phyloP scores from a whole-genome alignment of 2,797 vertebrate species.

The Coregonus suidteri region DNA sequence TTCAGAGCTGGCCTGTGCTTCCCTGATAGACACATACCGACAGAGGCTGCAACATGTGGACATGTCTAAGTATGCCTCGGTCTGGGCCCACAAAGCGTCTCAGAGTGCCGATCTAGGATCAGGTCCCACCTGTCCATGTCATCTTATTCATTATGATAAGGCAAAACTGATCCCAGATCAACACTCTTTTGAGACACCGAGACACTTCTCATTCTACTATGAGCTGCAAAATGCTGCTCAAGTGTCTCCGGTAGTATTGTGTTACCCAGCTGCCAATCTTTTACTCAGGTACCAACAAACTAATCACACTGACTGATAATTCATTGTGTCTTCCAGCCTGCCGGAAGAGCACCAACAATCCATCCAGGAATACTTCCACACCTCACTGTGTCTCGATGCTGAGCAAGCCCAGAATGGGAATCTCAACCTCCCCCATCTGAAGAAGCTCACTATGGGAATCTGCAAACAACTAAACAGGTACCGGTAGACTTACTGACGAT shows the following conservation, averaged over 20 bases:
- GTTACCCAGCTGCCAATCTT: background rate
- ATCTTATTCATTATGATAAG: too few relatives aligned
- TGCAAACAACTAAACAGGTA: constrained; percentile 94
- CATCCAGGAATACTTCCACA: constrained; percentile 88
- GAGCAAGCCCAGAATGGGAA: constrained; percentile 86
- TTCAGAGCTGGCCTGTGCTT: constrained; percentile 67
- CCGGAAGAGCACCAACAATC: constrained; percentile 87
- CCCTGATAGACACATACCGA: constrained; percentile 81
- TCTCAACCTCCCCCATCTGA: constrained; percentile 84
- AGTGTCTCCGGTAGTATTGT: background rate
- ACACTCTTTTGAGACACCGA: too few relatives aligned
- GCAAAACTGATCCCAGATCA: too few relatives aligned
- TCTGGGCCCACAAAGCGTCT: constrained; percentile 18
- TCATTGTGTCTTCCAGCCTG: constrained; percentile 70
- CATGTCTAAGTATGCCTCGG: constrained; percentile 77
- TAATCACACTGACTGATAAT: background rate
- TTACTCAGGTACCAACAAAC: background rate
- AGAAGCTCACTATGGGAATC: constrained; percentile 82
- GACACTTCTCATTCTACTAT: background rate
- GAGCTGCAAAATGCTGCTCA: constrained; percentile 26
- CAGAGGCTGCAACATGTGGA: constrained; percentile 87
- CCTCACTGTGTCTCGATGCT: constrained; percentile 80
- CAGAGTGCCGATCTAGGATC: constrained; percentile 64
- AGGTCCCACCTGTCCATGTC: too few relatives aligned
- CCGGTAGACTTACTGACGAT: constrained; percentile 4